Base-by-base conservation (phyloP, 2,113 vertebrate species). In the Clarias gariepinus region DNA sequence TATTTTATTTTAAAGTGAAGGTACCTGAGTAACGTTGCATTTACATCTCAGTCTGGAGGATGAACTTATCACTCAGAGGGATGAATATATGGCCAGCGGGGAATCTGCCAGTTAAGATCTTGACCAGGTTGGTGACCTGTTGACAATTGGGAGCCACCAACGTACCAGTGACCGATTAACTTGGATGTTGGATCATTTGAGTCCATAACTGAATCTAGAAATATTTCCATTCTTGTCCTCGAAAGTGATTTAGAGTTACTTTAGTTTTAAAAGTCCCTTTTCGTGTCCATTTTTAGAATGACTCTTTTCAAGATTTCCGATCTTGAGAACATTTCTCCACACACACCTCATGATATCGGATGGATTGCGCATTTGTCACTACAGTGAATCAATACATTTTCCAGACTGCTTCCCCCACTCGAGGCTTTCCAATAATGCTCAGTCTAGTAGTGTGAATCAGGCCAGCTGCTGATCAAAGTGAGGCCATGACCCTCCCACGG, bases 381-480 rank as follows among this genome's bases (percentile, higher is more conserved):
- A 81, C 36, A 41, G 15, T 30, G 21, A 81, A 61, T 81, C 78
- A 30, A 81, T 81, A 83, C 53, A 73, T 71, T 83, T 55, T 69
- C 64, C 81, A 66, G 64, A 53, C 81, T 55, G 81, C 47, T n/a
- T 53, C 18, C 52, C 66, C 55, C 4, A 30, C 64, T 83, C 81
- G 21, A 36, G 68, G 53, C 53, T 88, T 86, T 73, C 83, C 90
- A 90, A 90, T 93, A 91, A 92, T 93, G 91, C 93, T 94, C 89
- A 64, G 91, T 93, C 91, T 90, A 90, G 84, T 90, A 87, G 90
- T 90, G 87, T 93, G 94, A 94, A 93, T 94, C 93, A 92, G 87
- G 88, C 87, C 81, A 90, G 92, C 89, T 61, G 79, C 87, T 92
- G 93, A 94, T 94, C 94, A 95, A 94, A 94, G 94, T 84, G 2